Conservation (phyloP, 2,888 invertebrate species). For the Trissoscelio sp. region DNA sequence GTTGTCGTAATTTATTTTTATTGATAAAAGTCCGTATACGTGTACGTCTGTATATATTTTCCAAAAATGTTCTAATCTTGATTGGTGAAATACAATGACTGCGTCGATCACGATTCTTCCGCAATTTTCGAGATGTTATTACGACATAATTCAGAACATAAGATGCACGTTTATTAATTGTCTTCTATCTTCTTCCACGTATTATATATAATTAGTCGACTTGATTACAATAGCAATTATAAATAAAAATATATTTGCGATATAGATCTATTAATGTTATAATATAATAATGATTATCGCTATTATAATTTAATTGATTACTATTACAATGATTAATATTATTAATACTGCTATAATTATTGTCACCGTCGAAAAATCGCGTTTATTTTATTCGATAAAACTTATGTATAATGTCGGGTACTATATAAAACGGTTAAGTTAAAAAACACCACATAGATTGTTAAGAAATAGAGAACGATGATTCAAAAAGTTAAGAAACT, state of each 20-base stretch:
- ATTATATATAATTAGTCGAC: conserved; percentile 68
- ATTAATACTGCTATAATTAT: conserved; percentile 73
- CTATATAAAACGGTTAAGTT: conserved; percentile 76
- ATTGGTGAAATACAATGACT: not conserved
- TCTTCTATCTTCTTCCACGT: conserved; percentile 68
- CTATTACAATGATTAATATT: conserved; percentile 71
- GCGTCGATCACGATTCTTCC: conserved; percentile 39
- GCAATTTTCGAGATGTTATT: conserved; percentile 28
- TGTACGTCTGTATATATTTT: conserved; percentile 42
- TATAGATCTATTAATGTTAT: conserved; percentile 65
- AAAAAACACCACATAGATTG: conserved; percentile 70
- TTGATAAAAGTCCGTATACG: conserved; percentile 14
- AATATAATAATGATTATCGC: conserved; percentile 68
- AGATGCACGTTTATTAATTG: conserved; percentile 62
- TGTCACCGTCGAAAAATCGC: conserved; percentile 75
- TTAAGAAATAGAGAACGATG: conserved; percentile 69
- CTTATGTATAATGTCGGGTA: conserved; percentile 80
- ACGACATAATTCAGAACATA: conserved; percentile 62
- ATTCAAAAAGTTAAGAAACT: conserved; percentile 60
- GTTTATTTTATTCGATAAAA: conserved; percentile 78
- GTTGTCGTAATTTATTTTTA: conserved; percentile 16
- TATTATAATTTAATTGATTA: conserved; percentile 71
- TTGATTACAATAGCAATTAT: conserved; percentile 75
- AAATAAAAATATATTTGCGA: conserved; percentile 60
- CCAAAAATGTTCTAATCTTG: conserved; percentile 6